phyloP scores from a whole-genome alignment of 2,888 invertebrate genomes.

The Drosophila bunnanda region DNA sequence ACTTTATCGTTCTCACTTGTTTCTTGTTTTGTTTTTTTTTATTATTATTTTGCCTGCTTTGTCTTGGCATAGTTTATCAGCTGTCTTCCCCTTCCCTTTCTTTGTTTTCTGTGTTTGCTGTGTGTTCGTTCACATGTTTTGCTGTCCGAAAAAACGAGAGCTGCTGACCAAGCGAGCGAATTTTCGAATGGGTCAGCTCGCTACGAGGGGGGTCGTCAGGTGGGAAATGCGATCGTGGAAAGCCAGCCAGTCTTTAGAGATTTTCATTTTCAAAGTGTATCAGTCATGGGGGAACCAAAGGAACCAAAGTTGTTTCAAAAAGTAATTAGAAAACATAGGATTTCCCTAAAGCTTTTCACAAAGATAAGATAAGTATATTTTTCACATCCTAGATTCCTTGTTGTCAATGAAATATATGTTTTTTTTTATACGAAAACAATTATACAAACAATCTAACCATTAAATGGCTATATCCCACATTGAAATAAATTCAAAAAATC shows the following conservation, averaged over 20 bases:
- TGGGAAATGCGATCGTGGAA: slow-evolving; percentile 18
- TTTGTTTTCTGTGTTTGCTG: slow-evolving; percentile 47
- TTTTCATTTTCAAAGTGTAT: not conserved
- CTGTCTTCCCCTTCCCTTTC: slow-evolving; percentile 9
- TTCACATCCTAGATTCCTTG: too few species aligned
- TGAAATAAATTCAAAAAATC: too few species aligned
- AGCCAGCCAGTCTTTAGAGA: not conserved
- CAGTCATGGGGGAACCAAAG: too few species aligned
- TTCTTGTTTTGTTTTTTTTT: slow-evolving; percentile 7
- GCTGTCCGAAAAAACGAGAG: slow-evolving; percentile 45
- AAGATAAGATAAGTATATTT: too few species aligned
- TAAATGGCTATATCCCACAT: too few species aligned
- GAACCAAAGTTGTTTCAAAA: too few species aligned
- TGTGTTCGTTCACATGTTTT: slow-evolving; percentile 71
- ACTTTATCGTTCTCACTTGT: slow-evolving; percentile 22
- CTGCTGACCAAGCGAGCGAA: slow-evolving; percentile 67
- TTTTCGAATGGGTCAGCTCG: slow-evolving; percentile 37
- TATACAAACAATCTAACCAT: too few species aligned
- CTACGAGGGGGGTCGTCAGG: slow-evolving; percentile 4
- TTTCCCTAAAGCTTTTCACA: too few species aligned
- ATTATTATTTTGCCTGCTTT: slow-evolving; percentile 23
- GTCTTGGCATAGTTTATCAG: slow-evolving; percentile 41
- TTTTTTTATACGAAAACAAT: too few species aligned
- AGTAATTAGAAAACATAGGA: too few species aligned
- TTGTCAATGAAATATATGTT: too few species aligned